phyloP scores from a whole-genome alignment of 1,140 invertebrate species.

The Heliconius eleuchia region DNA sequence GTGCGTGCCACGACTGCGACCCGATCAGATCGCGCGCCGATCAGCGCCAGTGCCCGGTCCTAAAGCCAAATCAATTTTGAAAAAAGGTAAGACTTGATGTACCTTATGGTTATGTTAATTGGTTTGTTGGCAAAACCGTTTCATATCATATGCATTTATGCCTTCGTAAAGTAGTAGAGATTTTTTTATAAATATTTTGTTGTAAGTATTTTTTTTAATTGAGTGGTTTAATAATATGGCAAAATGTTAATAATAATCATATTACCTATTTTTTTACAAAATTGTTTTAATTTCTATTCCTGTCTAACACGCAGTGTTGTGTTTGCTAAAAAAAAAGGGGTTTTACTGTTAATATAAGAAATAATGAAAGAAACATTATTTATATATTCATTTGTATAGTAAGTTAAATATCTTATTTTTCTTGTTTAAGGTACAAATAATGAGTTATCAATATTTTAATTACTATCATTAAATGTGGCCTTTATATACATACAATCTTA shows the following conservation, averaged over 20 bases:
- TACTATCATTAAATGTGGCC: conserved; percentile 8
- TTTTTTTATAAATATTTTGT: no score
- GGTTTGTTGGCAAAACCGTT: no score
- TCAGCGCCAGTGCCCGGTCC: conserved; percentile 33
- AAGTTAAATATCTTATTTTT: neutral
- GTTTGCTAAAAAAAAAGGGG: neutral
- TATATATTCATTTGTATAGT: neutral
- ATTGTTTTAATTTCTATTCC: no score
- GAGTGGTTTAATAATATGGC: neutral
- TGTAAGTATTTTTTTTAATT: neutral
- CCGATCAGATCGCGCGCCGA: conserved; percentile 35
- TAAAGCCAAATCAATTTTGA: conserved; percentile 25
- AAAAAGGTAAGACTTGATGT: conserved; percentile 32
- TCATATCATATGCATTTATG: neutral
- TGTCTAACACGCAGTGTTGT: neutral
- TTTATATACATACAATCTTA: neutral
- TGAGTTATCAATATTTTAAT: conserved; percentile 4
- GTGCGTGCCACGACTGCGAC: conserved; percentile 52
- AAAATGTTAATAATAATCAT: neutral
- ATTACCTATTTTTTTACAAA: neutral
- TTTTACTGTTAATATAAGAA: neutral
- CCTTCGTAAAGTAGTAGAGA: neutral
- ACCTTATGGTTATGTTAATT: neutral
- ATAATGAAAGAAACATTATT: neutral
- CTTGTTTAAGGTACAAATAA: neutral